Evolutionary conservation across 2,888 invertebrate species (phyloP), one percentile per base, ranked within the genome.

Genomic region (Caenorhabditis plicata): DNA sequence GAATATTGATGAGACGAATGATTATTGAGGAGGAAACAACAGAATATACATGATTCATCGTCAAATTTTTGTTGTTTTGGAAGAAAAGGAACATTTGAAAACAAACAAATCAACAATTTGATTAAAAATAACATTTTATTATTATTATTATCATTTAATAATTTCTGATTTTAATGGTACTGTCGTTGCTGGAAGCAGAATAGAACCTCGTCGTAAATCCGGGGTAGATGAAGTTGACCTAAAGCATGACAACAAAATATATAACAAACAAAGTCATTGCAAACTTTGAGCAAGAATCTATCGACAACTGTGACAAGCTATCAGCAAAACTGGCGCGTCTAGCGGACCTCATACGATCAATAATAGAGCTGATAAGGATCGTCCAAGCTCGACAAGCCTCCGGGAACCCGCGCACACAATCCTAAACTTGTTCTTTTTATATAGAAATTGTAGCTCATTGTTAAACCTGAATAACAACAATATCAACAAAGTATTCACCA

Each of bases 371-470:
- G 9, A 78, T 54, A 15, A 78, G 51, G 8, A 77, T 49, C 0
- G 77, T 78, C 78, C 78, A 78, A 0, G 76, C 70, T 7, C 65
- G 56, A 39, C 75, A 74, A 1, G 73, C 78, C 9, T 78, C 77
- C 0, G 77, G 77, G 31, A 69, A 78, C 5, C 66, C 74, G 13
- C 77, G 71, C 2, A 77, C 77, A 36, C 71, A 71, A 48, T 77
- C 77, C 74, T 73, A 42, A 26, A 64, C 39, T 20, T 19, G 11
- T 8, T 19, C 15, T 20, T 36, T n/a, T 13, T 25, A 36, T 8
- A 13, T 33, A 13, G 9, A 26, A n/a, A 26, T 26, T 13, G 13
- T 44, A 23, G 9, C 31, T 35, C 31, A 32, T 32, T 17, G 22
- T 9, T 41, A 15, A 17, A 71, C 75, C 69, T 77, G 77, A 19